Evolutionary conservation across 30 jellyfish, hydroid and myxozoan genomes (phyloP).

Genomic region (Mastigias papua): DNA sequence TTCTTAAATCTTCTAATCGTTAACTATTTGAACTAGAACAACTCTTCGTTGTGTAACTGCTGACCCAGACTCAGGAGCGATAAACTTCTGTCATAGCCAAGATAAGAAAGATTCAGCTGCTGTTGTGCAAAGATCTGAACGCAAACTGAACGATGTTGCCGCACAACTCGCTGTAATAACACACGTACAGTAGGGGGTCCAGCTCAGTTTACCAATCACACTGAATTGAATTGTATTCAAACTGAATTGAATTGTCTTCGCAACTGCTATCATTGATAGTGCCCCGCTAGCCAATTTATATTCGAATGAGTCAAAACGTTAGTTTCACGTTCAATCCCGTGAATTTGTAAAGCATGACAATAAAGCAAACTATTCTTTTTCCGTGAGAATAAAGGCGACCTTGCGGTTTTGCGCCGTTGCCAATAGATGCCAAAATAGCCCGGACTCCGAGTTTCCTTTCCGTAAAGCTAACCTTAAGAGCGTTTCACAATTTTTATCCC

Average conservation of each 20-base stretch:
- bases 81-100: constrained; percentile 49
- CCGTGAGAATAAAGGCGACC: constrained; percentile 61
- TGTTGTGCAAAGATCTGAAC: constrained; percentile 2
- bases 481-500: constrained; percentile 54
- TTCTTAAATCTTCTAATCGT: constrained; percentile 14
- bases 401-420: constrained; percentile 76
- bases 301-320: background rate
- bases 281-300: constrained; percentile 63
- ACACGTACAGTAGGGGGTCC: constrained; percentile 77
- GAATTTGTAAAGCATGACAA: constrained; percentile 66
- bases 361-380: constrained; percentile 47
- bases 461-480: constrained; percentile 59
- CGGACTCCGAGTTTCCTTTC: constrained; percentile 71
- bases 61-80: constrained; percentile 57
- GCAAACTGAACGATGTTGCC: constrained; percentile 50
- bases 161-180: constrained; percentile 72
- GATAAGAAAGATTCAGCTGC: constrained; percentile 14
- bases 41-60: background rate
- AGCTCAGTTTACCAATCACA: constrained; percentile 67
- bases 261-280: constrained; percentile 63
- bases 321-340: constrained; percentile 8
- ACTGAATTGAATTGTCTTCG: constrained; percentile 7
- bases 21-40: background rate
- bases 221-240: constrained; percentile 39
- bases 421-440: constrained; percentile 68